Conservation (phyloP, 2,888 invertebrate species). For the Chrysotoxum bicinctum region DNA sequence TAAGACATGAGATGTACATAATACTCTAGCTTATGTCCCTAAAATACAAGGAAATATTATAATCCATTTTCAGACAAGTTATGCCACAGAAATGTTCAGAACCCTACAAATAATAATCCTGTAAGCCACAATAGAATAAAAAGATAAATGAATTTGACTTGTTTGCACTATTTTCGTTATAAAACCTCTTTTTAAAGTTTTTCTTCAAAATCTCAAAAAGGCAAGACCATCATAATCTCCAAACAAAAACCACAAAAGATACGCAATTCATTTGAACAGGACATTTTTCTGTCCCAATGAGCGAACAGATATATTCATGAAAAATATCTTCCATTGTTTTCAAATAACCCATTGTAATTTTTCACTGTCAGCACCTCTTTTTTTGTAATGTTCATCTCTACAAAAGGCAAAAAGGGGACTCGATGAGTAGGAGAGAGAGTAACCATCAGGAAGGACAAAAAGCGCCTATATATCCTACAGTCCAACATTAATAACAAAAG, state of each 20-base stretch:
- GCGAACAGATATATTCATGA: constrained; percentile 30
- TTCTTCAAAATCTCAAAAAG: constrained; percentile 11
- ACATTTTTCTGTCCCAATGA: constrained; percentile 21
- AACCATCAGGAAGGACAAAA: neutral
- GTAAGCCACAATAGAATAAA: neutral
- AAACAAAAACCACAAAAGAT: constrained; percentile 9
- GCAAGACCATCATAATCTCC: constrained; percentile 11
- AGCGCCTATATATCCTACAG: constrained; percentile 1
- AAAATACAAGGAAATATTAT: no score
- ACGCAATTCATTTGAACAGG: constrained; percentile 10
- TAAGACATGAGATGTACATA: no score
- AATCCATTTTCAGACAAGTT: neutral
- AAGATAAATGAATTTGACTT: neutral
- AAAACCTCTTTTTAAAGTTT: neutral
- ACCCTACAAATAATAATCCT: neutral
- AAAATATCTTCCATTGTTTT: constrained; percentile 39
- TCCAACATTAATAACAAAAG: constrained; percentile 54
- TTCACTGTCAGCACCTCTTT: constrained; percentile 35
- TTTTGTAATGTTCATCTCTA: neutral
- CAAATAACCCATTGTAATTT: constrained; percentile 40
- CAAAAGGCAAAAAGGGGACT: neutral
- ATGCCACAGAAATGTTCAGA: neutral
- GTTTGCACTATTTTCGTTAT: neutral
- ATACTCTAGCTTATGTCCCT: no score
- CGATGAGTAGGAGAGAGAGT: neutral